Evolutionary conservation across 2,113 vertebrate species (phyloP).

Genomic region (Sander lucioperca): DNA sequence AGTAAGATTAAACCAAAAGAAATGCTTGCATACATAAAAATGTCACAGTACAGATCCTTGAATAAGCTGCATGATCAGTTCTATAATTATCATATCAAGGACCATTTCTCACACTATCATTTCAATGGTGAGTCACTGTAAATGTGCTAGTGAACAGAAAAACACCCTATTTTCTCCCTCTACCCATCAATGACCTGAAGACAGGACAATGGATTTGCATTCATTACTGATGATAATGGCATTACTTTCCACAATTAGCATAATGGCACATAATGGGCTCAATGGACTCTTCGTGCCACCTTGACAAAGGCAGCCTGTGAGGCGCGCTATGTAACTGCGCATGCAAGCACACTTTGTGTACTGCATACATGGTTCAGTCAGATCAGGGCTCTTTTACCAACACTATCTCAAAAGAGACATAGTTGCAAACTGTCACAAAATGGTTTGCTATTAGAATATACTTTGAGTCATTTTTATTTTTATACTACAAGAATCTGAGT

Average conservation of each 20-base stretch:
- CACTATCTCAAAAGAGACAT: conserved; percentile 4
- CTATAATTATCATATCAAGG: conserved; percentile 16
- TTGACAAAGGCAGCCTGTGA: conserved; percentile 68
- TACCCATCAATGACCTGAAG: conserved; percentile 21
- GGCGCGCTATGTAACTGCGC: conserved; percentile 20
- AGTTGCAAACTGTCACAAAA: neutral
- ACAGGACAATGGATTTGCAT: conserved; percentile 55
- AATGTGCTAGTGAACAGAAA: conserved; percentile 29
- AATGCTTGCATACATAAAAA: neutral
- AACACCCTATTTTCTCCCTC: conserved; percentile 28
- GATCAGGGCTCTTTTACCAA: neutral
- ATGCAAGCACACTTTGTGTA: conserved; percentile 30
- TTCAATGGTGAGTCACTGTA: conserved; percentile 56
- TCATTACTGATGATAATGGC: conserved; percentile 64
- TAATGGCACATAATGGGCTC: conserved; percentile 73
- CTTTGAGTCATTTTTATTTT: neutral
- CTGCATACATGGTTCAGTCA: conserved; percentile 19
- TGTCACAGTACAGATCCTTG: conserved; percentile 10
- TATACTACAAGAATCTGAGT: neutral
- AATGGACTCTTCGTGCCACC: conserved; percentile 69
- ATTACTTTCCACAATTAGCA: conserved; percentile 71
- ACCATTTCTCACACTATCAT: conserved; percentile 14
- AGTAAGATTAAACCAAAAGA: neutral
- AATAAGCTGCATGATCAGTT: conserved; percentile 21
- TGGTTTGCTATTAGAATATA: neutral